Percentiles rank a stretch among this genome's conserved stretches.
Evolutionary conservation across 2,888 invertebrate genomes (phyloP).

Genomic region (Odontothrips loti): DNA sequence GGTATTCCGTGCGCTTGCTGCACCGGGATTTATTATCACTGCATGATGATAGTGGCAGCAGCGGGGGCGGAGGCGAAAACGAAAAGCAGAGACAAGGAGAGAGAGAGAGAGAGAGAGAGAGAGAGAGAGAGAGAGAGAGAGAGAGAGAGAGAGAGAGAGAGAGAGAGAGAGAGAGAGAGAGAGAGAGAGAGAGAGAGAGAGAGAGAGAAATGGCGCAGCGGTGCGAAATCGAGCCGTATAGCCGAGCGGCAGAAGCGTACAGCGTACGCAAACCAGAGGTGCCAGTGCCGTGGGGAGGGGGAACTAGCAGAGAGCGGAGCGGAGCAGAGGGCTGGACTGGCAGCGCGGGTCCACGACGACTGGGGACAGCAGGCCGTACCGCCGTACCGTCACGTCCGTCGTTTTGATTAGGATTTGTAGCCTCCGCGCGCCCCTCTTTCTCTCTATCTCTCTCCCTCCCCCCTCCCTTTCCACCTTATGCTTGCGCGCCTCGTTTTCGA

Average conservation of each 20-base stretch:
- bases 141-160: not conserved
- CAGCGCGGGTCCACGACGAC: not conserved
- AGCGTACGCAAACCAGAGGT: no score
- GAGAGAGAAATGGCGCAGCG: not conserved
- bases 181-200: not conserved
- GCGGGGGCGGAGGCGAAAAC: not conserved
- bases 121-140: not conserved
- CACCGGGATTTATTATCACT: no score
- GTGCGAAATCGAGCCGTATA: not conserved
- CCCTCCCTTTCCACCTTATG: not conserved
- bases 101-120: not conserved
- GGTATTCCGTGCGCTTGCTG: no score
- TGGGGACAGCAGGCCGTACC: not conserved
- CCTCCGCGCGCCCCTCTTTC: not conserved
- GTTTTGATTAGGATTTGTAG: slow-evolving; percentile 23
- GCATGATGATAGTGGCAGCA: not conserved
- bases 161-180: not conserved
- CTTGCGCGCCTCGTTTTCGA: no score
- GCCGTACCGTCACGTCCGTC: not conserved
- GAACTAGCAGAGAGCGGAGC: no score
- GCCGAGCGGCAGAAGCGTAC: not conserved
- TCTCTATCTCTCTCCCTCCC: not conserved
- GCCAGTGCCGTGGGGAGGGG: no score
- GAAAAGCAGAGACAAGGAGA: not conserved
- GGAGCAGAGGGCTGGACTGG: slow-evolving; percentile 26